Evolutionary conservation across 2,888 invertebrate genomes (phyloP), one percentile per base, ranked within the genome.

Genomic region (Petrophora chlorosata): DNA sequence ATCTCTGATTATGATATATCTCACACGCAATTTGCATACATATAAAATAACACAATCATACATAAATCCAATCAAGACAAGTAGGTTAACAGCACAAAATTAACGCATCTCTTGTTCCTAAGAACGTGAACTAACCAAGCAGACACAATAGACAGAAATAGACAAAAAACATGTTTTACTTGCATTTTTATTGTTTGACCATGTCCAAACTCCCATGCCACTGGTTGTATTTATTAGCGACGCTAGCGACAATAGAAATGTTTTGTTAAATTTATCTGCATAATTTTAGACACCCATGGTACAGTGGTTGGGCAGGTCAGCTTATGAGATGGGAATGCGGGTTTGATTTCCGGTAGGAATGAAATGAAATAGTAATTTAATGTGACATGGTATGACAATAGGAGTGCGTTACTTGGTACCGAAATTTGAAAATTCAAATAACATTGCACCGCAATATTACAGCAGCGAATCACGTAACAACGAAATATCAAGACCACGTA

Each of bases 81-180:
- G 53, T 53, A 15, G 58, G 59, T 59, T 55, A 64, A 45, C 35
- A 47, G 53, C 53, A 59, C 50, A 57, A 30, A 45, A 36, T 56
- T 30, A 45, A 44, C 28, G 46, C 47, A 53, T 49, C 53, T 53
- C 53, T 63, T 63, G 62, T 65, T 56, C 56, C 28, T 28, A 44
- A 16, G 53, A 52, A 30, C 30, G 28, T 23, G 34, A 13, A 48
- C 33, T 32, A 48, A 29, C 32, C 48, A 53, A 42, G 47, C 40
- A 22, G 10, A 41, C 23, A 70, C 70, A 70, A 70, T 68, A 50
- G 46, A 59, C 51, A 59, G n/a, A n/a, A n/a, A 58, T 59, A 59
- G 47, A 12, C 35, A 15, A 43, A 39, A 48, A 14, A 7, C 46
- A 22, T 32, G 9, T 33, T 41, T 53, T 49, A 43, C n/a, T 52